Percentiles rank a stretch among this genome's conserved stretches.
Conservation (phyloP, 2,888 invertebrate species). For the Arrhopalites spinosus region DNA sequence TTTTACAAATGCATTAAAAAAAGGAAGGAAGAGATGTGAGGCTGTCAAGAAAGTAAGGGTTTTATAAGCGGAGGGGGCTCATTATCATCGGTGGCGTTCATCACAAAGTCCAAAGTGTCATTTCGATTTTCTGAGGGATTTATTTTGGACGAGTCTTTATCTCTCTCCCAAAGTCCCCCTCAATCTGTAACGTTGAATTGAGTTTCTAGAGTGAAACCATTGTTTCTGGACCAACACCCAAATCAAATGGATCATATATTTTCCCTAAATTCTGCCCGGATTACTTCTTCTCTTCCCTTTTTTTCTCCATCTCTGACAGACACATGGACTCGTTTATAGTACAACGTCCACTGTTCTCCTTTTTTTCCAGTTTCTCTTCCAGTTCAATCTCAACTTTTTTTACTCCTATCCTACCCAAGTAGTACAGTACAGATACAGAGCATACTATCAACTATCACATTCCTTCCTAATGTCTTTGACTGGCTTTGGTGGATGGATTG, state of each 20-base stretch:
- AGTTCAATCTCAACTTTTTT: too few relatives aligned
- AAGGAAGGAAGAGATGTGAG: neutral
- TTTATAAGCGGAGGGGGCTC: constrained; percentile 18
- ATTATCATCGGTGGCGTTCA: constrained; percentile 33
- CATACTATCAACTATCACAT: too few relatives aligned
- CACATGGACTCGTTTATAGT: neutral
- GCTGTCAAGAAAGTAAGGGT: neutral
- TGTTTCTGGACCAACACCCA: constrained; percentile 40
- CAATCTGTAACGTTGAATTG: neutral
- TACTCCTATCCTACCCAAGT: neutral
- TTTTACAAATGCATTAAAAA: too few relatives aligned
- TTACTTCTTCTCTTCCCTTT: constrained; percentile 25
- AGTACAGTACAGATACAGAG: too few relatives aligned
- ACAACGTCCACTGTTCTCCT: neutral
- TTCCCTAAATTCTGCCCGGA: constrained; percentile 43
- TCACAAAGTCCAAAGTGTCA: constrained; percentile 32
- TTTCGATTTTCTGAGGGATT: constrained; percentile 54
- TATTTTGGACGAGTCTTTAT: constrained; percentile 44
- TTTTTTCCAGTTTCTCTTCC: too few relatives aligned
- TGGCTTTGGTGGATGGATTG: too few relatives aligned
- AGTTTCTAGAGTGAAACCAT: constrained; percentile 13
- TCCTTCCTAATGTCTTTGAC: too few relatives aligned
- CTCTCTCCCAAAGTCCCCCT: constrained; percentile 23
- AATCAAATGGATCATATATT: constrained; percentile 46
- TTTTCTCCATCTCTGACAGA: neutral